Base-by-base conservation (phyloP, 2,113 vertebrate genomes). In the Sturnus vulgaris region DNA sequence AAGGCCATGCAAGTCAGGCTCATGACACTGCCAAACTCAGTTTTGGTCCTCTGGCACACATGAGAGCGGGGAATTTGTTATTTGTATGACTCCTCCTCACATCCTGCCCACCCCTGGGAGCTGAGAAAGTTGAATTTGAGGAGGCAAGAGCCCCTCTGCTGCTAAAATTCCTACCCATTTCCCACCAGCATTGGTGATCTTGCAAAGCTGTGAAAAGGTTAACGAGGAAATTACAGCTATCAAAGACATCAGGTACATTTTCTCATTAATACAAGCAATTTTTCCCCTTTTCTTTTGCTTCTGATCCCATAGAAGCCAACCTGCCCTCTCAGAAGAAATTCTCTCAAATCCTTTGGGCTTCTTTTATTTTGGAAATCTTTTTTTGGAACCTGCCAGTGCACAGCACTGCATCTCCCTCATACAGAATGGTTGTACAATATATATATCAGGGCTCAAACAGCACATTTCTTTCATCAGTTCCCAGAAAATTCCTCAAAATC, bases 401-500 rank as follows among this genome's bases (percentile, higher is more conserved):
- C 33, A 95, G n/a, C 63, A 76, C 80, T 60, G 55, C 78, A 76
- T 46, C 56, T 75, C n/a, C 39, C 30, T 86, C 3, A 1, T 65
- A 93, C 31, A 68, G 77, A 87, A 78, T 46, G 4, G 1, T n/a
- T 81, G 64, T 55, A 91, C 42, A 57, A 37, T 76, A 90, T 61
- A 90, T 61, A 40, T 77, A 92, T 66, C 76, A 82, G 55, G n/a
- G 31, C 82, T 96, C 71, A 87, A 97, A 81, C 18, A 87, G 57
- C 77, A 83, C 37, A 47, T 50, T 86, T 94, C 89, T 96, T 97
- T 96, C 90, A 89, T 95, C 90, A 63, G 60, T 31, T 93, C 94
- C 87, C 94, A 94, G 77, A 84, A 92, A 93, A 94, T 95, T 92
- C 92, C 86, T 95, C 91, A 92, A 86, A 96, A 94, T 76, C 78